Base-by-base conservation (phyloP, 2,888 invertebrate species). In the Drosophila yooni region DNA sequence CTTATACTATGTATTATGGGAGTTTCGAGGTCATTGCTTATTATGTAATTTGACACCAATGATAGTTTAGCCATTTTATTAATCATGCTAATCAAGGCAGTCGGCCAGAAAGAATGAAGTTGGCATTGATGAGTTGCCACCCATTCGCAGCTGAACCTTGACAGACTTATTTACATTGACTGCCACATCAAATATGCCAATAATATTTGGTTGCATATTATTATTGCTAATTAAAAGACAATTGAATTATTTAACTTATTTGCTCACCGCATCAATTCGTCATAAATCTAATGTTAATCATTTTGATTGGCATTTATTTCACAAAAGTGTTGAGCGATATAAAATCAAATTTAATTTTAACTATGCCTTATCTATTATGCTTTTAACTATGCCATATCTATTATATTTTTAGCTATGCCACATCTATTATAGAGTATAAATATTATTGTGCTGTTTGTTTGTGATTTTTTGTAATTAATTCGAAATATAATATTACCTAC, bases 381-480 rank as follows among this genome's bases (percentile, higher is more conserved):
- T 11, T 0, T 11, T 1, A 11, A 11, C 3, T 10, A 33, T 33
- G 33, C 33, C 33, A 10, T 11, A 1, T 10, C 3, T 3, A 3
- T 33, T 33, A 33, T 33, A 1, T 5, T 38, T 4, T 15, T 13
- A n/a, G 3, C 15, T 31, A 33, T 31, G 8, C 21, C 21, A 33
- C 11, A 13, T 31, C 7, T 31, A 2, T 8, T 57, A 31, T 21
- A 38, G 29, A 29, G 43, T 31, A 57, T 43, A 29, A 7, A 36
- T 66, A 43, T 73, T 71, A 33, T 84, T 38, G 61, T 64, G 21
- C 48, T 25, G 25, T 43, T 25, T 46, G 40, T 61, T 31, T 67
- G 46, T 50, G 40, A 46, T 43, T 65, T 66, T 72, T 57, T 63
- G 64, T 69, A 71, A 73, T 73, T 67, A 83, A 71, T 77, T 69